Conservation (phyloP, 1,140 invertebrate species). For the Eriocheir sinensis region DNA sequence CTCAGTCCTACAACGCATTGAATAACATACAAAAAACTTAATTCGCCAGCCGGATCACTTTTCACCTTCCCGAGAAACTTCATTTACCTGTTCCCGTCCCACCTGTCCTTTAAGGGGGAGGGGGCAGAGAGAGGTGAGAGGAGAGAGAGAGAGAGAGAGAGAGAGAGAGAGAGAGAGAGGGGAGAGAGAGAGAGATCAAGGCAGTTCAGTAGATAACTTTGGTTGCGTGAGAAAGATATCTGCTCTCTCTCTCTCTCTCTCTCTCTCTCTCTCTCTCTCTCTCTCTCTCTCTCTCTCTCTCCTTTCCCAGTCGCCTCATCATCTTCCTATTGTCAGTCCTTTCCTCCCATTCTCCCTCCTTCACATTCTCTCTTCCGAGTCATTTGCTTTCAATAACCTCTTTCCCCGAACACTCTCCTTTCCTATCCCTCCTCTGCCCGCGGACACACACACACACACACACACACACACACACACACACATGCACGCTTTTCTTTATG, state of each 20-base stretch:
- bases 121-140: background rate
- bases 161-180: background rate
- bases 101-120: background rate
- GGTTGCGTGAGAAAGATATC: background rate
- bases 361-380: conserved; percentile 23
- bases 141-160: background rate
- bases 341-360: background rate
- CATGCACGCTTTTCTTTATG: too few relatives aligned
- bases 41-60: background rate
- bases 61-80: background rate
- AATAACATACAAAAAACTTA: background rate
- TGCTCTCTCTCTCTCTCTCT: conserved; percentile 10
- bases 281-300: background rate
- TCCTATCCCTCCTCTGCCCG: too few relatives aligned
- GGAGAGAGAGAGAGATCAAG: background rate
- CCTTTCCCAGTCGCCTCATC: background rate
- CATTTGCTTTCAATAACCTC: background rate
- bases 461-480: too few relatives aligned
- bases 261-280: background rate
- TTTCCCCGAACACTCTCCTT: too few relatives aligned
- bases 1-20: background rate
- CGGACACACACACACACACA: too few relatives aligned
- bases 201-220: background rate
- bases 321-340: background rate
- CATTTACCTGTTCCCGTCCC: background rate